These are phyloP conservation scores for Synergus umbraculus DNA, from an alignment of 2,888 invertebrate genomes.

Conservation along the genomic window DNA sequence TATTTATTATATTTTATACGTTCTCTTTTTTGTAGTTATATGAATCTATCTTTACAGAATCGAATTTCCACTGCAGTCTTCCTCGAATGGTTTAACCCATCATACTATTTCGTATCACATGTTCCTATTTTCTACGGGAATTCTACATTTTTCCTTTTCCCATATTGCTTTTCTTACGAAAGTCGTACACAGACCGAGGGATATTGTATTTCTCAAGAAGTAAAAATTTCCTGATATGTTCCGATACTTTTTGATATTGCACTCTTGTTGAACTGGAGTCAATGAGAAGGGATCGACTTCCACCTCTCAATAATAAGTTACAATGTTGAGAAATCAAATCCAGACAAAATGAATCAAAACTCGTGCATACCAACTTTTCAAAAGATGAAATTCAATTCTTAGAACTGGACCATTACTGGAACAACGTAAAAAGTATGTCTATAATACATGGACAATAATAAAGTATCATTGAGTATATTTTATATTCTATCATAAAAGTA, in stretches of 20 bases:
- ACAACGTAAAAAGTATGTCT: too few species aligned
- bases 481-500: too few species aligned
- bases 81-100: constrained; percentile 27
- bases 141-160: constrained; percentile 4
- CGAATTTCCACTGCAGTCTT: constrained; percentile 17
- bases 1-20: background rate
- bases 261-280: constrained; percentile 1
- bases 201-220: constrained; percentile 13
- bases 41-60: background rate
- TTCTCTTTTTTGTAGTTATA: background rate
- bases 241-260: constrained; percentile 5
- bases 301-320: background rate
- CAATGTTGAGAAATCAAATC: background rate
- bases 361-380: too few species aligned
- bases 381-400: too few species aligned
- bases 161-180: constrained; percentile 32
- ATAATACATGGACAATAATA: too few species aligned
- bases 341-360: too few species aligned
- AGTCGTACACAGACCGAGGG: constrained; percentile 22
- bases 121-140: constrained; percentile 32
- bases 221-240: constrained; percentile 20
- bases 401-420: too few species aligned
- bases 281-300: background rate
- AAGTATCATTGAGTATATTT: too few species aligned
- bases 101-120: constrained; percentile 40